These are phyloP conservation scores for Lutjanus campechanus DNA, from an alignment of 2,797 vertebrate genomes.

Conservation along the genomic window DNA sequence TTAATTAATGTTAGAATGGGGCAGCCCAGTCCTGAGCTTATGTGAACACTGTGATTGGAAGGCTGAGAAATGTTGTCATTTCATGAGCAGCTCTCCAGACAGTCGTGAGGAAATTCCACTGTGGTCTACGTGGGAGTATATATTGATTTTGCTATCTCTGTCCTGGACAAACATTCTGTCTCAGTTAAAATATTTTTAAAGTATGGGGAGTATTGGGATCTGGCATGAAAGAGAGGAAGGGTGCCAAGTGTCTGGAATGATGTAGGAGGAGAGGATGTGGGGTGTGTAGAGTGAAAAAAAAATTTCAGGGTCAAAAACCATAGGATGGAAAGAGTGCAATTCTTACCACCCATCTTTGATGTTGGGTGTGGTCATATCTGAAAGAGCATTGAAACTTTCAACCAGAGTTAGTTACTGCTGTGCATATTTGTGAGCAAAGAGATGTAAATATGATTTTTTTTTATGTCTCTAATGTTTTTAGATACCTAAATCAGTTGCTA, in stretches of 20 bases:
- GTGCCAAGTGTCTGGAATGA: constrained; percentile 46
- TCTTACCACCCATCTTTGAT: neutral
- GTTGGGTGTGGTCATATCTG: neutral
- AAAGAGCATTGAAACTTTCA: neutral
- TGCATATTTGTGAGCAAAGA: too few species aligned
- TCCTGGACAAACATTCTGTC: constrained; percentile 2
- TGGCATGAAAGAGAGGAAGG: constrained; percentile 3
- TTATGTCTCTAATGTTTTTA: neutral
- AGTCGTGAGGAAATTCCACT: constrained; percentile 9
- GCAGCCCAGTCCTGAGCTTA: constrained; percentile 7
- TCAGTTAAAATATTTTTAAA: constrained; percentile 24
- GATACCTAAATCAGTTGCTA: neutral
- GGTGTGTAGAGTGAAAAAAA: neutral
- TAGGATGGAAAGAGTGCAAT: neutral
- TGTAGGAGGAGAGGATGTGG: constrained; percentile 34
- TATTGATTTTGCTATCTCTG: constrained; percentile 15
- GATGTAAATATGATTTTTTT: neutral
- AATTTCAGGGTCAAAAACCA: neutral
- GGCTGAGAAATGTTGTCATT: constrained; percentile 1
- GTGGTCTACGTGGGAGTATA: constrained; percentile 21
- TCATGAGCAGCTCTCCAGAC: constrained; percentile 17
- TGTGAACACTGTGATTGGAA: constrained; percentile 7
- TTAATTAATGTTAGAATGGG: constrained; percentile 35
- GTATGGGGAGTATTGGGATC: constrained; percentile 9
- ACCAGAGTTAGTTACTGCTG: neutral